phyloP scores from a whole-genome alignment of 2,888 invertebrate genomes.

The Dinocampus coccinellae region DNA sequence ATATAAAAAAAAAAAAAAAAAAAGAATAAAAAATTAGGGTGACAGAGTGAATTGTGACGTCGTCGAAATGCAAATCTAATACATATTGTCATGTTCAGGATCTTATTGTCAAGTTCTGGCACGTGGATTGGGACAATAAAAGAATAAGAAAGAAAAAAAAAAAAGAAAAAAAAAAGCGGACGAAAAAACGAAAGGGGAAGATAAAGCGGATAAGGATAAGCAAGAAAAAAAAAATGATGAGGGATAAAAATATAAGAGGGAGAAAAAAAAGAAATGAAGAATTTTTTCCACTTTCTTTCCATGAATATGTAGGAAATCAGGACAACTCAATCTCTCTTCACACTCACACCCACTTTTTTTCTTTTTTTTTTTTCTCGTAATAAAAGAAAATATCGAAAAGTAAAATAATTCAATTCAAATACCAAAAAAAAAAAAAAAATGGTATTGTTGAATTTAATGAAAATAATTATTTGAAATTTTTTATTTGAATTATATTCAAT shows the following conservation, averaged over 20 bases:
- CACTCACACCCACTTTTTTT: too few species aligned
- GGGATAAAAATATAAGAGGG: background rate
- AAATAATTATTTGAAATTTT: too few species aligned
- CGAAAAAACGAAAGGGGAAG: background rate
- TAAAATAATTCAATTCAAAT: background rate
- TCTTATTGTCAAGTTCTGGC: slow-evolving; percentile 3
- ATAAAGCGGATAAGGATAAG: background rate
- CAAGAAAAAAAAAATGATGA: background rate
- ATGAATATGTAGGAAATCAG: background rate
- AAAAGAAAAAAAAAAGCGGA: background rate
- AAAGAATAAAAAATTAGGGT: background rate
- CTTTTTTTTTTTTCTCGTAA: background rate
- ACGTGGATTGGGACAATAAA: slow-evolving; percentile 3
- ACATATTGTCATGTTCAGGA: background rate
- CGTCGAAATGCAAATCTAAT: slow-evolving; percentile 17
- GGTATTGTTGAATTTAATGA: too few species aligned
- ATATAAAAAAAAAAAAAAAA: background rate
- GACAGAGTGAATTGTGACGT: background rate
- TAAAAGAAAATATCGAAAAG: background rate
- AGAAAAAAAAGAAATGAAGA: background rate
- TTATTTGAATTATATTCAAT: too few species aligned
- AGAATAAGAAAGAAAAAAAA: slow-evolving; percentile 2
- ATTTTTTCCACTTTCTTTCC: background rate
- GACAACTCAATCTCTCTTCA: background rate
- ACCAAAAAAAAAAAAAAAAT: too few species aligned